Conservation (phyloP, 1,140 invertebrate species). For the Oncopeltus fasciatus region DNA sequence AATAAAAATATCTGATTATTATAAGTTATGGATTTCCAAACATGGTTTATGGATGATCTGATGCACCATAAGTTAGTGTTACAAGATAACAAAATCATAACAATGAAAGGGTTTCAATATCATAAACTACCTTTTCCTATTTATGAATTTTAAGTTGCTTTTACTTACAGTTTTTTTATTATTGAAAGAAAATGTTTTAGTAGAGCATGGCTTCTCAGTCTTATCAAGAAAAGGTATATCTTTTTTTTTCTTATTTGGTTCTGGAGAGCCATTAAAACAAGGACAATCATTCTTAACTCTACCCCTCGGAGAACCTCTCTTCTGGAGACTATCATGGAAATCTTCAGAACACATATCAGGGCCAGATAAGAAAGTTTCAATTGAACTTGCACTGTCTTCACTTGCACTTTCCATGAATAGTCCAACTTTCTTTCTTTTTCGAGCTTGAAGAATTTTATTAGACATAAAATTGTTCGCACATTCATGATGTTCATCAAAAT, state of each 20-base stretch:
- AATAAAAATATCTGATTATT: too few species aligned
- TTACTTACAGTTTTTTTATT: background rate
- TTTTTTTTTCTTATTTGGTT: slow-evolving; percentile 6
- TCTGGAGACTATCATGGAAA: slow-evolving; percentile 17
- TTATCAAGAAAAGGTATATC: background rate
- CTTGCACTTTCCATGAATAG: background rate
- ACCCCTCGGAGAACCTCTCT: slow-evolving; percentile 34
- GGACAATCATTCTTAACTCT: slow-evolving; percentile 38
- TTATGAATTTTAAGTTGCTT: background rate
- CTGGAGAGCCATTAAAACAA: slow-evolving; percentile 32
- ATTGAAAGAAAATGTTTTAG: slow-evolving; percentile 3
- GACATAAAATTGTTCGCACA: background rate
- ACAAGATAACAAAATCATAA: background rate
- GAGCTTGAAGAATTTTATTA: background rate
- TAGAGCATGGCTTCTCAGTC: slow-evolving; percentile 8
- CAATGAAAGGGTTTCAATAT: slow-evolving; percentile 11
- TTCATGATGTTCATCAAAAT: background rate
- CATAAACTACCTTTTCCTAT: slow-evolving; percentile 11
- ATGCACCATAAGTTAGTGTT: too few species aligned
- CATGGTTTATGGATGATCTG: too few species aligned
- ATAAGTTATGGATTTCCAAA: too few species aligned
- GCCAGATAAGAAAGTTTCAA: slow-evolving; percentile 7
- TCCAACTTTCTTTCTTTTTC: slow-evolving; percentile 5
- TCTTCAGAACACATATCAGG: background rate
- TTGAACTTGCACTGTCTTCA: slow-evolving; percentile 16